Conservation (phyloP, 2,113 vertebrate species). For the Microcebus ravelobensis region DNA sequence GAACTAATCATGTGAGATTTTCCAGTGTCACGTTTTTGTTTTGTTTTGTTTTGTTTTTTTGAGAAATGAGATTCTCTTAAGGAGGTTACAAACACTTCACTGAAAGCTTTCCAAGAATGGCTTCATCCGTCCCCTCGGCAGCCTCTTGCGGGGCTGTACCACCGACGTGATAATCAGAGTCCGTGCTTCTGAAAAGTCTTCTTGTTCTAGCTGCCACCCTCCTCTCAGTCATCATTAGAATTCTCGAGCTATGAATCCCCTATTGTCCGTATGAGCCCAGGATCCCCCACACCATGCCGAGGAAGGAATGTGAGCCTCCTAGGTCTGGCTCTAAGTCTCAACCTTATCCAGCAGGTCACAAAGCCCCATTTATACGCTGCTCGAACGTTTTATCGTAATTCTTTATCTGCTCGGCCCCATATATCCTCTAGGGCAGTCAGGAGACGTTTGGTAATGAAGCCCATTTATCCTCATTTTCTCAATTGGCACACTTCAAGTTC, state of each 20-base stretch:
- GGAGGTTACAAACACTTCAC: conserved; percentile 71
- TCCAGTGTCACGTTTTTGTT: conserved; percentile 55
- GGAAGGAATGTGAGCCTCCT: conserved; percentile 81
- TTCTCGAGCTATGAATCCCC: conserved; percentile 79
- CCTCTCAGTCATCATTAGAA: conserved; percentile 80
- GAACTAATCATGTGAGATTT: conserved; percentile 71
- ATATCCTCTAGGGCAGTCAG: conserved; percentile 63
- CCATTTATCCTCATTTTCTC: conserved; percentile 79
- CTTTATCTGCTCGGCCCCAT: conserved; percentile 74
- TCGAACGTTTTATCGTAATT: conserved; percentile 78
- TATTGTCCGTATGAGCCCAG: conserved; percentile 77
- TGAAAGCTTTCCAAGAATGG: conserved; percentile 77
- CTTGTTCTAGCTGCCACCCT: conserved; percentile 79
- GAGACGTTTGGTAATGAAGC: conserved; percentile 73
- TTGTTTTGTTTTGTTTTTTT: neutral
- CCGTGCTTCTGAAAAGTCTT: conserved; percentile 79
- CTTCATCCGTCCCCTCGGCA: conserved; percentile 31
- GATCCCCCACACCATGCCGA: conserved; percentile 79
- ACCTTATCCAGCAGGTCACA: conserved; percentile 80
- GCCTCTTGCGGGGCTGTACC: conserved; percentile 60
- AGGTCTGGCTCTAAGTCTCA: conserved; percentile 75
- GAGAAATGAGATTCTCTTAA: conserved; percentile 76
- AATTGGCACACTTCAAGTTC: conserved; percentile 76
- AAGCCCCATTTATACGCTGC: conserved; percentile 76
- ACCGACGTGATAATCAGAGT: conserved; percentile 75